Evolutionary conservation across 53 echinoderm and acorn worm genomes (phyloP).

Genomic region (Hippasteria phrygiana): DNA sequence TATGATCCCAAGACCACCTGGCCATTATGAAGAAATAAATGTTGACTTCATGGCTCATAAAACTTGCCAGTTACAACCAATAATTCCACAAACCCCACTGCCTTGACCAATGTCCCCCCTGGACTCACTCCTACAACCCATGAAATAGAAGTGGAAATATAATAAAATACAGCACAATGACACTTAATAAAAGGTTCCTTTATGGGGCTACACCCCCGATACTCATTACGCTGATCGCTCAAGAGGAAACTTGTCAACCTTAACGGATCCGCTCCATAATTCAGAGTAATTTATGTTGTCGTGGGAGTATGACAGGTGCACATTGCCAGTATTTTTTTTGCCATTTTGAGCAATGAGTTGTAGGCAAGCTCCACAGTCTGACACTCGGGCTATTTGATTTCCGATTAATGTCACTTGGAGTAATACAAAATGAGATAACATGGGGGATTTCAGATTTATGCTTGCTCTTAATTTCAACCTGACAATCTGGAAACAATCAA

Average conservation of each 20-base stretch:
- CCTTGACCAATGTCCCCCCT: neutral
- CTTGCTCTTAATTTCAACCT: neutral
- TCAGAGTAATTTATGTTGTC: constrained; percentile 46
- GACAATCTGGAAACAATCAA: neutral
- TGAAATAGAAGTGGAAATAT: neutral
- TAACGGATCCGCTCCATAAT: neutral
- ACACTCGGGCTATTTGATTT: neutral
- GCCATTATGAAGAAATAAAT: neutral
- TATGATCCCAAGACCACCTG: neutral
- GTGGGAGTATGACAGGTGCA: constrained; percentile 37
- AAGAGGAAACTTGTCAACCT: constrained; percentile 7
- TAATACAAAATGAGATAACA: neutral
- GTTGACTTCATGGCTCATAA: neutral
- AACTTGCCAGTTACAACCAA: neutral
- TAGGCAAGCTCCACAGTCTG: neutral
- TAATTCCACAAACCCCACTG: neutral
- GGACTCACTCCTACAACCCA: neutral
- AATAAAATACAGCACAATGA: neutral
- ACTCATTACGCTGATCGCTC: constrained; percentile 16
- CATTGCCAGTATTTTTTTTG: neutral
- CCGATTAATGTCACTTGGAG: neutral
- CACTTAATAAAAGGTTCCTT: neutral
- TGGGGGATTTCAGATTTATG: neutral
- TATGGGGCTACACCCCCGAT: neutral
- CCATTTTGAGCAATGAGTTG: neutral